phyloP scores from a whole-genome alignment of 2,888 invertebrate genomes.

The Masnerella sp. region DNA sequence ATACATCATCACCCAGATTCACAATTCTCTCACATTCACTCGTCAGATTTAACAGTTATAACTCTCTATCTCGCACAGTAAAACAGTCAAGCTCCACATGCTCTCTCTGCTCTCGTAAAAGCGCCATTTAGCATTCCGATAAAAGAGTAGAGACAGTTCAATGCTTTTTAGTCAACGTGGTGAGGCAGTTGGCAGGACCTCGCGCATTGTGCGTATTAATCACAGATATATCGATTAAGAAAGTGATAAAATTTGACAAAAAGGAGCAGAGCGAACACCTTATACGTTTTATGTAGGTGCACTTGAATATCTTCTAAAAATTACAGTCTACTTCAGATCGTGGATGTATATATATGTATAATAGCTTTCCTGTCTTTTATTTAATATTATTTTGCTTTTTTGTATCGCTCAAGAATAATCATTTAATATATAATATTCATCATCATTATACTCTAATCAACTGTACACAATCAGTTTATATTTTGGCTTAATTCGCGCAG shows the following conservation, averaged over 20 bases:
- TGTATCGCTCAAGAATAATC: constrained; percentile 61
- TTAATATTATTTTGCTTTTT: constrained; percentile 16
- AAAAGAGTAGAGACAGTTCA: constrained; percentile 49
- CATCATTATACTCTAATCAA: constrained; percentile 75
- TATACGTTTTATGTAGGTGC: constrained; percentile 53
- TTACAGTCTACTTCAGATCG: constrained; percentile 70
- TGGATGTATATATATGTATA: constrained; percentile 69
- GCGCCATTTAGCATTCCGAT: constrained; percentile 33
- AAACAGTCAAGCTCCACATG: constrained; percentile 55
- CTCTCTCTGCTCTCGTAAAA: constrained; percentile 44
- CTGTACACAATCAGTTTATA: constrained; percentile 76
- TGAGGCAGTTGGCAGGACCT: constrained; percentile 45
- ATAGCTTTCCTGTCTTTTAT: constrained; percentile 52
- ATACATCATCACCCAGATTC: constrained; percentile 40
- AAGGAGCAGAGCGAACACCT: constrained; percentile 62
- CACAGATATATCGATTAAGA: constrained; percentile 64
- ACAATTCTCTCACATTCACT: constrained; percentile 42
- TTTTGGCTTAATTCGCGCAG: constrained; percentile 66
- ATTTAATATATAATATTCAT: constrained; percentile 65
- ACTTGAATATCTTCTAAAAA: constrained; percentile 63
- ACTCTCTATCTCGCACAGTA: constrained; percentile 50
- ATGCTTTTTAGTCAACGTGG: constrained; percentile 42
- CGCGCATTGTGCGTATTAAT: constrained; percentile 65
- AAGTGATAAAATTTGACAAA: constrained; percentile 62
- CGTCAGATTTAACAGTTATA: constrained; percentile 60